A percentile compares a stretch with the other conserved stretches of the same genome.
Evolutionary conservation across 2,113 vertebrate species (phyloP).

Genomic region (Pygoscelis antarcticus): DNA sequence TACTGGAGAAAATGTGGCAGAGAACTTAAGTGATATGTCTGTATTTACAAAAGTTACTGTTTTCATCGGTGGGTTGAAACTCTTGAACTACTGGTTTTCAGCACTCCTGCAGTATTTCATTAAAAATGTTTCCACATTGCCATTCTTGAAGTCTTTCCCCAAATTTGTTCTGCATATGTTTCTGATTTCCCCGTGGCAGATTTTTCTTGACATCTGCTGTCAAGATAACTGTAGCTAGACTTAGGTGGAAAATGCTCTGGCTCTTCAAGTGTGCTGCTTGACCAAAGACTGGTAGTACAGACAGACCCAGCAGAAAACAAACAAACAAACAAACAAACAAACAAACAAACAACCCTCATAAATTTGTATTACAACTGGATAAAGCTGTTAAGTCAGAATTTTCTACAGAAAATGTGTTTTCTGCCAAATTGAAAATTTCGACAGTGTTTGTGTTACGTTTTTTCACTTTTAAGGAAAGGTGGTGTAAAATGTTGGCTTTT

Average conservation of each 20-base stretch:
- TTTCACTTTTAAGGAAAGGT: background rate
- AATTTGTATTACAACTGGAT: background rate
- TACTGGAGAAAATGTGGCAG: background rate
- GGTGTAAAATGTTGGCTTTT: background rate
- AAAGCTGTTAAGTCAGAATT: background rate
- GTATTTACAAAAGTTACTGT: background rate
- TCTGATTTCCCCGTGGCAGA: background rate
- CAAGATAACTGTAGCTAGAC: background rate
- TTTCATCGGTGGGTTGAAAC: background rate
- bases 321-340: background rate
- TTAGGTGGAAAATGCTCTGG: background rate
- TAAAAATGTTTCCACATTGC: background rate
- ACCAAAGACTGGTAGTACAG: background rate
- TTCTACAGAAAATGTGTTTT: background rate
- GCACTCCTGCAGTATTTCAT: background rate
- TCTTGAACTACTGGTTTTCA: background rate
- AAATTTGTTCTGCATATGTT: background rate
- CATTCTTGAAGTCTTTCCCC: background rate
- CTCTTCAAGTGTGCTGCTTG: background rate
- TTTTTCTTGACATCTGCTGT: conserved; percentile 16
- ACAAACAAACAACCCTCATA: background rate
- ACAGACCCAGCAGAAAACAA: background rate
- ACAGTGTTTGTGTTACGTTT: background rate
- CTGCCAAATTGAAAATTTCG: background rate
- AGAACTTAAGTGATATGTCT: background rate